A percentile compares a stretch with the other conserved stretches of the same genome.
Evolutionary conservation across 1,140 invertebrate species (phyloP).

Genomic region (Achatina immaculata): DNA sequence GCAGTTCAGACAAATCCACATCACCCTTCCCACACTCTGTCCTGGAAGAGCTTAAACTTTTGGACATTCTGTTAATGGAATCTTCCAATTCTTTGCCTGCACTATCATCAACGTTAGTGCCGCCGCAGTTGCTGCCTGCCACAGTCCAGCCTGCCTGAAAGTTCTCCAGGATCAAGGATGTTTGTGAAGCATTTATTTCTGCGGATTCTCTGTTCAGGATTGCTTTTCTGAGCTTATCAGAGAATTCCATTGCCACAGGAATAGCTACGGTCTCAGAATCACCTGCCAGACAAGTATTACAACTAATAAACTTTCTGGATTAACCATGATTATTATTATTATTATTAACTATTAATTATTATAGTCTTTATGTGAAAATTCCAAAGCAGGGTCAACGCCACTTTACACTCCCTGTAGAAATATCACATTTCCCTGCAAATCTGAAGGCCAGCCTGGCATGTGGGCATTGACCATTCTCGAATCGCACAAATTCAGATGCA

Average conservation of each 20-base stretch:
- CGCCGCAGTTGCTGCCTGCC: background rate
- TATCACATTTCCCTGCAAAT: too few species aligned
- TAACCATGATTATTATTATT: too few species aligned
- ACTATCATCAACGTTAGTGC: background rate
- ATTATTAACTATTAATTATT: too few species aligned
- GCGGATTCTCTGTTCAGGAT: background rate
- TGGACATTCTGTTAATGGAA: slow-evolving; percentile 43
- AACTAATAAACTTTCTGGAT: too few species aligned
- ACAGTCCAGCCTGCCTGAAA: background rate
- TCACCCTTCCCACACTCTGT: slow-evolving; percentile 36
- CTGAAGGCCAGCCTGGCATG: too few species aligned
- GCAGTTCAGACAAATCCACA: slow-evolving; percentile 30
- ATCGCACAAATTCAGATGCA: too few species aligned
- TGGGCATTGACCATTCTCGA: too few species aligned
- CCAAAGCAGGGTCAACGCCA: too few species aligned
- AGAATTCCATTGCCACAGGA: background rate
- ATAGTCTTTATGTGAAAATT: too few species aligned
- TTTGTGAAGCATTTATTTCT: background rate
- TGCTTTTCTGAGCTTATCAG: background rate
- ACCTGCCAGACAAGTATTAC: background rate
- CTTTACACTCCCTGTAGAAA: too few species aligned
- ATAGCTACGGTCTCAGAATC: background rate
- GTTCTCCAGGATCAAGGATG: slow-evolving; percentile 9
- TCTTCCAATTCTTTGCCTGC: slow-evolving; percentile 57
- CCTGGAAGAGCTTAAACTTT: slow-evolving; percentile 22